Evolutionary conservation across 2,113 vertebrate genomes (phyloP), one percentile per base, ranked within the genome.

Genomic region (Eonycteris spelaea): DNA sequence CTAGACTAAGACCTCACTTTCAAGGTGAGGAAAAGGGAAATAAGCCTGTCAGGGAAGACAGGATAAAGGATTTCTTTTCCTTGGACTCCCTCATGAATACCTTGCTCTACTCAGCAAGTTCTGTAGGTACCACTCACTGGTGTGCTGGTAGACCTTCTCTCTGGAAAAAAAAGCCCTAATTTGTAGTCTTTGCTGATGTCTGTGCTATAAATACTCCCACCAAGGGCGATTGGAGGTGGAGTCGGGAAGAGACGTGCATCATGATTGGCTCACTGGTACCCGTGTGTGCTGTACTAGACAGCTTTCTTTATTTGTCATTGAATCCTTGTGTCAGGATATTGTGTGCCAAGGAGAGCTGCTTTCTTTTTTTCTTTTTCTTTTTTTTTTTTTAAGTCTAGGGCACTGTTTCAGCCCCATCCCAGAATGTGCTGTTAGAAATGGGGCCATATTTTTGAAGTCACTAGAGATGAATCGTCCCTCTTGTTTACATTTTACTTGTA

Each of bases 401-500:
- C 53, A 77, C 65, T 61, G 75, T 93, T 95, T 74, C 26, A 77
- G 48, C 40, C 53, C 7, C 67, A 1, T 75, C 33, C 75, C 21
- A 48, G 43, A 43, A 70, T 53, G 26, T 68, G 43, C 55, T 94
- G 13, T 86, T 93, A 90, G 82, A 57, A 94, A 79, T 24, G 16
- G 68, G 71, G 43, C 40, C 15, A 2, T 86, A 43, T 70, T 84
- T 97, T 91, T 88, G 28, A 85, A 82, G 75, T 73, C 26, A 5
- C 57, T 89, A 71, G n/a, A 79, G 61, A 28, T 70, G 18, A 92
- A 94, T 74, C 61, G 22, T 82, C 75, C 55, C 19, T 90, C 57
- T 93, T 77, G 45, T 91, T 91, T 91, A 90, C n/a, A 79, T 97
- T 90, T 95, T 67, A 8, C 0, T 5, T 90, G 38, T 97, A 85